Percentiles rank a stretch among this genome's conserved stretches.
Conservation (phyloP, 2,888 invertebrate species). For the Hypercompe scribonia region DNA sequence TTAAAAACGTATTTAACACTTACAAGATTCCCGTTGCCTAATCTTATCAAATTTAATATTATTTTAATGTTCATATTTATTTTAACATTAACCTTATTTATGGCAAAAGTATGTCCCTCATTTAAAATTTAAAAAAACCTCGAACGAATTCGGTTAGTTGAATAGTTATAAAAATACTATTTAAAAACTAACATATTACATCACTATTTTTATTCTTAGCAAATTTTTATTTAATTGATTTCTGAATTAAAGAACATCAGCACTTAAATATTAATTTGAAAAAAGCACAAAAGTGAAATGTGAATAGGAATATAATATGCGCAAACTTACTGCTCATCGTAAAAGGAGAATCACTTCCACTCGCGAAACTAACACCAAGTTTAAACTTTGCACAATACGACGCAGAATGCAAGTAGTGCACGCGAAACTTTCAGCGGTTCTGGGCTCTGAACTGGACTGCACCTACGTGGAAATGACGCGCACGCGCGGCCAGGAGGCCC, state of each 20-base stretch:
- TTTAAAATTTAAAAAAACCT: too few relatives aligned
- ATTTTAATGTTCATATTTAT: too few relatives aligned
- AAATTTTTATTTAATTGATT: too few relatives aligned
- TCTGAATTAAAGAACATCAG: background rate
- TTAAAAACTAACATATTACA: too few relatives aligned
- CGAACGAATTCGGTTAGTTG: too few relatives aligned
- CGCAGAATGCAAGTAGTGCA: background rate
- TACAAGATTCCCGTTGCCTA: too few relatives aligned
- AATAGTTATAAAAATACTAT: too few relatives aligned
- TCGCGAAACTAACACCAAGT: background rate
- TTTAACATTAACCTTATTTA: too few relatives aligned
- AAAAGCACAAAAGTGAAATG: background rate
- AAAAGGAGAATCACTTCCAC: background rate
- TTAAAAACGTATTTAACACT: too few relatives aligned
- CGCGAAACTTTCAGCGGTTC: background rate
- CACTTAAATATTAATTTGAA: background rate
- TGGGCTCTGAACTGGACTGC: fast-evolving
- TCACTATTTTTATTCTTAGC: too few relatives aligned
- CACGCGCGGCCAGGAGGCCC: background rate
- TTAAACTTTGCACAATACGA: background rate
- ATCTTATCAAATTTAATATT: too few relatives aligned
- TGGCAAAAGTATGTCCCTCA: too few relatives aligned
- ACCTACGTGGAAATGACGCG: background rate
- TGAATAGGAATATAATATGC: background rate
- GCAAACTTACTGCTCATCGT: slow-evolving; percentile 1